Conservation (phyloP, 2,888 invertebrate species). For the Chymomyza caudatula region DNA sequence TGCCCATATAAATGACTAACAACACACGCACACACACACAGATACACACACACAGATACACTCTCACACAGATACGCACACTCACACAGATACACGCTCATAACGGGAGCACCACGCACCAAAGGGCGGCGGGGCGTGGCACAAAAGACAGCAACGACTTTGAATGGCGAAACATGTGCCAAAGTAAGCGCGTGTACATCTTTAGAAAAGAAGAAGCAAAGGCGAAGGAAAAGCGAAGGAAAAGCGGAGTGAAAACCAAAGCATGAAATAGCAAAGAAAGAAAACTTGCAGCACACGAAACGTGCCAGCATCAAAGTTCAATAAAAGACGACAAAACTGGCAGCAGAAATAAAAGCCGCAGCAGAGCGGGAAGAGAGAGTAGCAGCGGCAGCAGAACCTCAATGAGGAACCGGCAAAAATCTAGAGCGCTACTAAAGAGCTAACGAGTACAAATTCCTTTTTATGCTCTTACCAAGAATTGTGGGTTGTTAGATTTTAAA, state of each 20-base stretch:
- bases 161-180: conserved; percentile 49
- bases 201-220: conserved; percentile 34
- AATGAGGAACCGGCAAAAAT: conserved; percentile 3
- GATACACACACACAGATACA: conserved; percentile 3
- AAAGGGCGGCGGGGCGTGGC: not conserved
- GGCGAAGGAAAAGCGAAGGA: not conserved
- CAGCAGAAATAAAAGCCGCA: not conserved
- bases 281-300: conserved; percentile 38
- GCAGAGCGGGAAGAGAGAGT: not conserved
- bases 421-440: conserved; percentile 44
- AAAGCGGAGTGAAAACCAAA: not conserved
- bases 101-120: not conserved
- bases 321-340: conserved; percentile 45
- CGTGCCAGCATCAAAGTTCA: conserved; percentile 71
- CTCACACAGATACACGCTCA: too few relatives aligned
- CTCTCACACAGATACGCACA: not conserved
- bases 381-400: not conserved
- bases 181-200: conserved; percentile 64
- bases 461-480: conserved; percentile 25
- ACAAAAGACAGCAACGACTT: conserved; percentile 4
- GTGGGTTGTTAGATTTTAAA: conserved; percentile 8
- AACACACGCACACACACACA: conserved; percentile 43
- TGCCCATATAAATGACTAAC: conserved; percentile 71
- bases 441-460: conserved; percentile 69
- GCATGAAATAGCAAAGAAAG: conserved; percentile 22